phyloP scores from a whole-genome alignment of 2,113 vertebrate species.

The Perca fluviatilis region DNA sequence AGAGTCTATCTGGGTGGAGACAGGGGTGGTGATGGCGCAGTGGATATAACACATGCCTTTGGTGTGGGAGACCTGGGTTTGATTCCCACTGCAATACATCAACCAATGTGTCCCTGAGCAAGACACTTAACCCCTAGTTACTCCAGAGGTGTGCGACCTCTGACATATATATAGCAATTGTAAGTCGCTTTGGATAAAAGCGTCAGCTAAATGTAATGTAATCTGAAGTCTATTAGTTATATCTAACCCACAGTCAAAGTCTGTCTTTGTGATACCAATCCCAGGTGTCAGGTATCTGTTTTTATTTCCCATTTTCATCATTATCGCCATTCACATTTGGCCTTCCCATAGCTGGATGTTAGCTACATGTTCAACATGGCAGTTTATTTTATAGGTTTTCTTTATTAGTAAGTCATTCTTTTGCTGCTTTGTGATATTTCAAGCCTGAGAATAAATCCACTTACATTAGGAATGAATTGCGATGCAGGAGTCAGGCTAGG shows the following conservation, averaged over 20 bases:
- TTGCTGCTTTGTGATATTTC: conserved; percentile 51
- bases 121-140: too few relatives aligned
- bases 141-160: too few relatives aligned
- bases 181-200: too few relatives aligned
- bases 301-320: neutral
- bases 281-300: neutral
- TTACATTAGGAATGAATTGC: conserved; percentile 64
- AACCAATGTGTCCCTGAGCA: too few relatives aligned
- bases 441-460: conserved; percentile 55
- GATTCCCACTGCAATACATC: too few relatives aligned
- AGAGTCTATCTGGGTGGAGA: neutral
- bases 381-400: conserved; percentile 38
- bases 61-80: too few relatives aligned
- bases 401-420: conserved; percentile 13
- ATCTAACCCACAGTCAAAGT: neutral
- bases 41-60: too few relatives aligned
- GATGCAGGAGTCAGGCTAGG: conserved; percentile 52
- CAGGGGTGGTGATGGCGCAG: too few relatives aligned
- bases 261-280: neutral
- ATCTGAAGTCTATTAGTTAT: neutral
- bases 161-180: too few relatives aligned
- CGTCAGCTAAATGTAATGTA: too few relatives aligned
- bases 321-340: conserved; percentile 9
- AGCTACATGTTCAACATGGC: conserved; percentile 21
- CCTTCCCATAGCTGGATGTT: neutral